Evolutionary conservation across 2,797 vertebrate genomes (phyloP).

Genomic region (Bufotes viridis): DNA sequence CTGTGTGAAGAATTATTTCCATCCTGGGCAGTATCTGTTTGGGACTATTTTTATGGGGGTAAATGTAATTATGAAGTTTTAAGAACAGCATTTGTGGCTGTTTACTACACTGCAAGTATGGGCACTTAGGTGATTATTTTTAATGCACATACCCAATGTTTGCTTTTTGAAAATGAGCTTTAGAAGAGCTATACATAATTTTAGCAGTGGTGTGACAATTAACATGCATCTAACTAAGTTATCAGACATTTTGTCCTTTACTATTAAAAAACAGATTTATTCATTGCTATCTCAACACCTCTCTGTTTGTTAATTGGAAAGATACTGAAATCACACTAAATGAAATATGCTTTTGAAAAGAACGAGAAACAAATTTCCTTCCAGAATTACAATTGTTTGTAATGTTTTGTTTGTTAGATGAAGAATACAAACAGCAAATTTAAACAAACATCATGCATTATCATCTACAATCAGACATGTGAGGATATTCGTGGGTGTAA

Average conservation of each 20-base stretch:
- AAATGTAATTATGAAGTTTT: too few species aligned
- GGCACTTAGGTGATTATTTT: not conserved
- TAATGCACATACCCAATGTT: not conserved
- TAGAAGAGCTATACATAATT: not conserved
- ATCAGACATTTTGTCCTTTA: not conserved
- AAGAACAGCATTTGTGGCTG: too few species aligned
- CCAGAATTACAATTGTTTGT: not conserved
- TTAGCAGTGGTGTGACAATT: not conserved
- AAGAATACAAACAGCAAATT: conserved; percentile 8
- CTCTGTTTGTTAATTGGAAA: conserved; percentile 21
- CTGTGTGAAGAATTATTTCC: too few species aligned
- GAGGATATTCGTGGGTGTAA: not conserved
- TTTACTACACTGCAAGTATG: too few species aligned
- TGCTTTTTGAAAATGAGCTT: not conserved
- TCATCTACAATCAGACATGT: not conserved
- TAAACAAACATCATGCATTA: not conserved
- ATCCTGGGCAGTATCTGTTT: too few species aligned
- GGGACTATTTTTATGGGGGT: too few species aligned
- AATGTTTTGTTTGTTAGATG: not conserved
- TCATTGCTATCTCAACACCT: conserved; percentile 6
- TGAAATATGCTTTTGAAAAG: not conserved
- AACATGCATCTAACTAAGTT: conserved; percentile 5
- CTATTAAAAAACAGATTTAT: not conserved
- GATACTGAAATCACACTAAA: not conserved
- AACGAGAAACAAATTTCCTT: not conserved